A percentile compares a stretch with the other conserved stretches of the same genome.
These are phyloP conservation scores for Penaeus vannamei DNA, from an alignment of 1,140 invertebrate genomes.

Conservation along the genomic window DNA sequence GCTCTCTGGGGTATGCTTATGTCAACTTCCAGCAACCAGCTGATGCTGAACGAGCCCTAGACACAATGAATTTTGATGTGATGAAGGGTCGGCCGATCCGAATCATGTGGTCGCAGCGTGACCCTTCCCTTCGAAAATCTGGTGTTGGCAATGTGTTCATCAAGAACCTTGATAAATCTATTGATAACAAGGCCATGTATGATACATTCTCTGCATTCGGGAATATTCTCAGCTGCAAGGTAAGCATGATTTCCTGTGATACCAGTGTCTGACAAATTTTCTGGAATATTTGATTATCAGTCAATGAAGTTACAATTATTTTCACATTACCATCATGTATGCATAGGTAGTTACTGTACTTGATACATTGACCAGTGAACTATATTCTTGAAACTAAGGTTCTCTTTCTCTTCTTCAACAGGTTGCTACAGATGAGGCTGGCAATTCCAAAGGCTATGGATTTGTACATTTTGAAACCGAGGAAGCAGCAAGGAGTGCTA, in stretches of 20 bases:
- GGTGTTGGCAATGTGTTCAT: slow-evolving; percentile 99
- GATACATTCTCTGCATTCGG: slow-evolving; percentile 99
- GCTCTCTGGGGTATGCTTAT: slow-evolving; percentile 99
- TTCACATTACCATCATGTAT: no score
- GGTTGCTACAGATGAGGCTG: slow-evolving; percentile 95
- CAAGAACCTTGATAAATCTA: slow-evolving; percentile 98
- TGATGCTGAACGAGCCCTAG: slow-evolving; percentile 98
- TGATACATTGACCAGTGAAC: no score
- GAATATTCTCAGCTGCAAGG: slow-evolving; percentile 99
- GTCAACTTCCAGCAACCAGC: slow-evolving; percentile 99
- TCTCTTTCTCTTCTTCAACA: slow-evolving; percentile 67
- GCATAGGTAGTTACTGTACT: no score
- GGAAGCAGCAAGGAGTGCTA: slow-evolving; percentile 97
- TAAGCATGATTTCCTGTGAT: slow-evolving; percentile 44
- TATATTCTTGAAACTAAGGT: background rate
- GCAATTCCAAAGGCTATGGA: slow-evolving; percentile 97
- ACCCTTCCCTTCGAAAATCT: slow-evolving; percentile 97
- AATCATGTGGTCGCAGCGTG: slow-evolving; percentile 99
- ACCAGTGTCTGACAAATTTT: no score
- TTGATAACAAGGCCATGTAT: slow-evolving; percentile 99
- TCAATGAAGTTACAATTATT: no score
- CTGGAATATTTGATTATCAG: no score
- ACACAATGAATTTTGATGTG: slow-evolving; percentile 99
- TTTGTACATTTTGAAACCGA: slow-evolving; percentile 99
- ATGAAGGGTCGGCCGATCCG: slow-evolving; percentile 97